Evolutionary conservation across 2,888 invertebrate genomes (phyloP).

Genomic region (Orgyia antiqua): DNA sequence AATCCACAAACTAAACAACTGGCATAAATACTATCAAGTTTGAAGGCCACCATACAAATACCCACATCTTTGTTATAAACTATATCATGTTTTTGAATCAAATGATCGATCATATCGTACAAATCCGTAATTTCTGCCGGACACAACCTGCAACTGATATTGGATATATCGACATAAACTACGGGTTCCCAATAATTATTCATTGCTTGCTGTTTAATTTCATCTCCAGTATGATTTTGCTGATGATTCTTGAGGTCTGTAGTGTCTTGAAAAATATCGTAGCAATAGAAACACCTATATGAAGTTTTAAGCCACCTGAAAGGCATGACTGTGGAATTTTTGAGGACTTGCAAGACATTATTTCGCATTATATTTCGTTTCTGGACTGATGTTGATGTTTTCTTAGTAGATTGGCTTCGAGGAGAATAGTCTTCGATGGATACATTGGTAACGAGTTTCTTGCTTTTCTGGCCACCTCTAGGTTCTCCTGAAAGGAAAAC

Average conservation of each 20-base stretch:
- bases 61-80: constrained; percentile 62
- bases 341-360: constrained; percentile 55
- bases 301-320: constrained; percentile 69
- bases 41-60: constrained; percentile 60
- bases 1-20: constrained; percentile 57
- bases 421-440: constrained; percentile 8
- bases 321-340: constrained; percentile 60
- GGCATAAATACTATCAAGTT: constrained; percentile 52
- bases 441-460: constrained; percentile 9
- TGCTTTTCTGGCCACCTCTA: constrained; percentile 54
- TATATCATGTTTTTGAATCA: constrained; percentile 45
- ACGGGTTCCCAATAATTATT: constrained; percentile 65
- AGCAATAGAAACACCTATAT: constrained; percentile 69
- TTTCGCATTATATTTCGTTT: constrained; percentile 55
- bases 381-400: constrained; percentile 39
- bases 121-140: constrained; percentile 45
- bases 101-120: constrained; percentile 59
- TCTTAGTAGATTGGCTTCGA: constrained; percentile 11
- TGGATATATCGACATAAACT: constrained; percentile 58
- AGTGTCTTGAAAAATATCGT: constrained; percentile 65
- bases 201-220: constrained; percentile 54
- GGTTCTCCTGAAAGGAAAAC: constrained; percentile 67
- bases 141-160: constrained; percentile 54
- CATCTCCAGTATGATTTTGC: constrained; percentile 39
- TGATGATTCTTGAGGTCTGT: constrained; percentile 58